These are phyloP conservation scores for Drosophila punjabiensis DNA, from an alignment of 1,140 invertebrate species.

Conservation along the genomic window DNA sequence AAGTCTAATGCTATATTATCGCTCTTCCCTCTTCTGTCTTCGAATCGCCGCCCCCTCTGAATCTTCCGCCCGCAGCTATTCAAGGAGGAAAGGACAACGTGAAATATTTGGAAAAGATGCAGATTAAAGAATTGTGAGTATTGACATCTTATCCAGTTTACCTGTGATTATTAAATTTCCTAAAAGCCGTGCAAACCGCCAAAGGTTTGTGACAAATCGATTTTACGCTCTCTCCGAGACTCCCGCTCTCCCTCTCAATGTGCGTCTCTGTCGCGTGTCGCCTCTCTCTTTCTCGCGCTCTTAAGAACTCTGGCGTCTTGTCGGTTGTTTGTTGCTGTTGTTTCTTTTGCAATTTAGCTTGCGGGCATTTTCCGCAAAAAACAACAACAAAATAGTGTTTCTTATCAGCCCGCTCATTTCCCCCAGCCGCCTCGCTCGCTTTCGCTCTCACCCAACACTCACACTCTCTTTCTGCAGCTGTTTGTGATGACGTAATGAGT, in stretches of 20 bases:
- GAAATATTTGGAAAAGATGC: constrained; percentile 67
- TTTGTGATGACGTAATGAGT: constrained; percentile 47
- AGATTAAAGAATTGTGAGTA: constrained; percentile 81
- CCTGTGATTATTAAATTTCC: constrained; percentile 28
- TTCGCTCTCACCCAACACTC: neutral
- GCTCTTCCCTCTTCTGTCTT: constrained; percentile 10
- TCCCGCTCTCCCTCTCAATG: constrained; percentile 4
- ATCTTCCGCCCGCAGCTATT: constrained; percentile 47
- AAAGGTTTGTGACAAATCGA: constrained; percentile 76
- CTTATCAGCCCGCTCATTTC: constrained; percentile 33
- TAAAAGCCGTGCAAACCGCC: constrained; percentile 50
- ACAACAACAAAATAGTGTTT: constrained; percentile 38
- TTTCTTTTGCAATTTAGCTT: constrained; percentile 24
- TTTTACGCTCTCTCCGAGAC: constrained; percentile 53
- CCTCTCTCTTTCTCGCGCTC: constrained; percentile 29
- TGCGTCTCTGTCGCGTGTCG: constrained; percentile 15
- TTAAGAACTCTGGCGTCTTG: constrained; percentile 36
- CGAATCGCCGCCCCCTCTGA: constrained; percentile 1
- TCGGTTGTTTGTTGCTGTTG: constrained; percentile 40
- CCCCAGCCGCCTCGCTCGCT: neutral
- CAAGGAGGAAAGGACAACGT: constrained; percentile 39
- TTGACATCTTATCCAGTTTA: constrained; percentile 7
- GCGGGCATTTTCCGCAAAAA: constrained; percentile 38
- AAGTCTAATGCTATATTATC: constrained; percentile 42
- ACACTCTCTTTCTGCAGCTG: constrained; percentile 14